Evolutionary conservation across 2,113 vertebrate species (phyloP).

Genomic region (Apteryx owenii): DNA sequence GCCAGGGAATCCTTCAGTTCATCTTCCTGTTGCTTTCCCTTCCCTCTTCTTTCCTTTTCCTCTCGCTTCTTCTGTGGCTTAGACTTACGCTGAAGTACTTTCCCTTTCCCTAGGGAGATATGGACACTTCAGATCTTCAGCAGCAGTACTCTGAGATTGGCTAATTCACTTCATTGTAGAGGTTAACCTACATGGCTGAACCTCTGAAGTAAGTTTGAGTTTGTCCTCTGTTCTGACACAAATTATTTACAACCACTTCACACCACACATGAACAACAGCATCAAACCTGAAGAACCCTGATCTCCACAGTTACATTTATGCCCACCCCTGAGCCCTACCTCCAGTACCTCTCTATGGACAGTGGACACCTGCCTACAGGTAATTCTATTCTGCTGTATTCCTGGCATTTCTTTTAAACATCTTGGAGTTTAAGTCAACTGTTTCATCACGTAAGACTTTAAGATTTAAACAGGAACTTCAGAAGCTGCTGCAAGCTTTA

Average conservation of each 20-base stretch:
- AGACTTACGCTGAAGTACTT: constrained; percentile 84
- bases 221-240: not conserved
- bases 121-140: constrained; percentile 7
- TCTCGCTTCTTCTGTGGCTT: constrained; percentile 91
- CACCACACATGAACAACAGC: not conserved
- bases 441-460: not conserved
- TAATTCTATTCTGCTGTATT: not conserved
- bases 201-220: not conserved
- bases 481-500: not conserved
- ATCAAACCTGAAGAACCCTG: not conserved
- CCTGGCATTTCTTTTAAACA: not conserved
- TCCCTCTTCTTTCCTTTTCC: constrained; percentile 89
- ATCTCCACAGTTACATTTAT: not conserved
- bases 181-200: not conserved
- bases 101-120: constrained; percentile 84
- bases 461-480: not conserved
- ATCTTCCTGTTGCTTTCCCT: constrained; percentile 86
- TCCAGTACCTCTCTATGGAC: not conserved
- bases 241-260: not conserved
- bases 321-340: not conserved
- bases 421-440: not conserved
- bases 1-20: constrained; percentile 90
- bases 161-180: not conserved
- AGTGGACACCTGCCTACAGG: not conserved
- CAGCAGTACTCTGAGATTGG: not conserved